Evolutionary conservation across 2,113 vertebrate genomes (phyloP).

Genomic region (mouse (Mus musculus)): GRCm39 chrX:138987001-138987500

Average conservation of each 20-base stretch:
- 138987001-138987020: background rate
- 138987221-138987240: background rate
- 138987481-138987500: conserved; percentile 25
- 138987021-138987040: background rate
- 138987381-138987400: background rate
- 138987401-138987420: background rate
- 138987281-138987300: background rate
- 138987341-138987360: background rate
- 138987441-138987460: background rate
- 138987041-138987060: background rate
- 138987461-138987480: background rate
- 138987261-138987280: background rate
- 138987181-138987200: background rate
- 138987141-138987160: background rate
- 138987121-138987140: background rate
- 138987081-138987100: background rate
- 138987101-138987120: background rate
- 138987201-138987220: background rate
- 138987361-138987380: background rate
- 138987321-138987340: background rate
- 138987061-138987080: background rate
- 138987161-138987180: background rate
- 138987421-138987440: background rate
- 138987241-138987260: background rate
- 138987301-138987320: background rate